Evolutionary conservation across 2,888 invertebrate species (phyloP).

Genomic region (Hyles lineata): DNA sequence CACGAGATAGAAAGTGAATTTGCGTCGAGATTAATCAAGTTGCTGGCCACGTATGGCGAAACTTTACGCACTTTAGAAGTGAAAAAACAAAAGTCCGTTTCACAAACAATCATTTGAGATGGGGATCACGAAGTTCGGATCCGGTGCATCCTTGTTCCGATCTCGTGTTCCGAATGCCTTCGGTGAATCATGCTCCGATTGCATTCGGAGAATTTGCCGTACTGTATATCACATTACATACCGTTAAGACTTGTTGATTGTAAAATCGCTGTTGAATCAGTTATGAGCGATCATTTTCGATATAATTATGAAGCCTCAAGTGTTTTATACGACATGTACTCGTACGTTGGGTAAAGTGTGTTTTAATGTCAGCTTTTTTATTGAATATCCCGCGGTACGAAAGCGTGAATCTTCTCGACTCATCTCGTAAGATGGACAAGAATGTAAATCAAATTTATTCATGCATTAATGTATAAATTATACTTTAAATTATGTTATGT

Average conservation of each 20-base stretch:
- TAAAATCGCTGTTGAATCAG: constrained; percentile 63
- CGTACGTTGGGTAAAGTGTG: background rate
- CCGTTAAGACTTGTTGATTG: constrained; percentile 69
- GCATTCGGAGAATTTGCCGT: constrained; percentile 62
- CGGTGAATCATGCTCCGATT: constrained; percentile 67
- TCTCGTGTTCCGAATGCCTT: constrained; percentile 55
- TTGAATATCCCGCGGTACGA: constrained; percentile 18
- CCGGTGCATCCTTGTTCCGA: constrained; percentile 49
- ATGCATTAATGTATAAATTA: background rate
- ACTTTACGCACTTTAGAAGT: constrained; percentile 30
- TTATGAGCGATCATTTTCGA: constrained; percentile 54
- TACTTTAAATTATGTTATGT: background rate
- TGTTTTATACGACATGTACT: constrained; percentile 45
- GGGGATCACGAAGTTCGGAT: constrained; percentile 36
- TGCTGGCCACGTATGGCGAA: constrained; percentile 30
- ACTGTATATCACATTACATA: constrained; percentile 59
- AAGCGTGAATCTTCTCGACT: constrained; percentile 10
- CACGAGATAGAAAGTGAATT: constrained; percentile 31
- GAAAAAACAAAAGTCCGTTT: constrained; percentile 27
- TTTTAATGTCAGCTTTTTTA: constrained; percentile 10
- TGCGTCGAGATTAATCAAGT: constrained; percentile 25
- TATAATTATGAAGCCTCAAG: constrained; percentile 58
- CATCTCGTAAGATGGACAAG: constrained; percentile 2
- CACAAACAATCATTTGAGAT: constrained; percentile 29
- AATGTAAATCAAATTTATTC: constrained; percentile 7